Evolutionary conservation across 1,140 invertebrate species (phyloP).

Genomic region (Charaxes varanes): DNA sequence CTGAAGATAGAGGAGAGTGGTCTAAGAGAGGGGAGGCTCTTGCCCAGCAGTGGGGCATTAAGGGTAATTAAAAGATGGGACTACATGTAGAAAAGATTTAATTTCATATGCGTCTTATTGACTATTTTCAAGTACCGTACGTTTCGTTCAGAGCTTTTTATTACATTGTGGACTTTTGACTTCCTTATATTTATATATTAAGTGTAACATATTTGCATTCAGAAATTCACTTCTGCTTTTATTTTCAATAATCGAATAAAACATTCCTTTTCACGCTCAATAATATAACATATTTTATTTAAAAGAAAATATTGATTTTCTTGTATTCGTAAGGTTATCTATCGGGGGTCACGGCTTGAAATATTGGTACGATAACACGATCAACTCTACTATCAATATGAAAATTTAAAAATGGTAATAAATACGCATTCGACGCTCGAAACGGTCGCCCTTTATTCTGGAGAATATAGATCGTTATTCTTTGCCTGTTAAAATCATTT

Average conservation of each 20-base stretch:
- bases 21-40: no score
- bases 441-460: conserved; percentile 17
- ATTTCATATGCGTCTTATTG: no score
- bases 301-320: conserved; percentile 21
- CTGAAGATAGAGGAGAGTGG: no score
- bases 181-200: no score
- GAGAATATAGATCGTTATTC: conserved; percentile 15
- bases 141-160: no score
- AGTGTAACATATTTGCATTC: conserved; percentile 4
- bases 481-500: conserved; percentile 57
- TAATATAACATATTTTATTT: conserved; percentile 9
- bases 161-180: no score
- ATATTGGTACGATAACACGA: conserved; percentile 7
- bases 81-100: no score
- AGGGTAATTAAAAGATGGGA: no score
- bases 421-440: conserved; percentile 12
- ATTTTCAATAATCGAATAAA: conserved; percentile 15
- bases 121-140: no score
- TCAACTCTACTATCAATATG: conserved; percentile 11
- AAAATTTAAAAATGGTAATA: conserved; percentile 18
- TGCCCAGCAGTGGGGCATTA: no score
- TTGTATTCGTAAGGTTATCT: conserved; percentile 18
- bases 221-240: conserved; percentile 6
- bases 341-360: conserved; percentile 2
- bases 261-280: conserved; percentile 10